phyloP scores from a whole-genome alignment of 2,888 invertebrate species.

The Sarcophaga variegata region DNA sequence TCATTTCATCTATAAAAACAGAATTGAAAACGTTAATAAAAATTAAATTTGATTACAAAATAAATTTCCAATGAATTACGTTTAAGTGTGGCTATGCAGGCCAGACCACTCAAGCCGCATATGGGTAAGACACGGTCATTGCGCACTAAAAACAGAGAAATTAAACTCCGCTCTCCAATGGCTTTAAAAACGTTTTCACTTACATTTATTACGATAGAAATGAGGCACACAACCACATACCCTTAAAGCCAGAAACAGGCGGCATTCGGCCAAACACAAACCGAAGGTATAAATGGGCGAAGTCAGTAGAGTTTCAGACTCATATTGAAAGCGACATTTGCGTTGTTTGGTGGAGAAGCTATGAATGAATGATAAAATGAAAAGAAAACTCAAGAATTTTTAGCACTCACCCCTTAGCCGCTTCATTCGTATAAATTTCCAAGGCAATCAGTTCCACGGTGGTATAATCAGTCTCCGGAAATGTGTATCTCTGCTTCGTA shows the following conservation, averaged over 20 bases:
- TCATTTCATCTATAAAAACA: constrained; percentile 82
- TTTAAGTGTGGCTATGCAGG: constrained; percentile 85
- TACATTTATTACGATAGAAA: constrained; percentile 87
- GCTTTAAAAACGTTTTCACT: constrained; percentile 71
- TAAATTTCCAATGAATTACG: constrained; percentile 76
- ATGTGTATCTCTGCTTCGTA: constrained; percentile 84
- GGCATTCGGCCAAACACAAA: constrained; percentile 88
- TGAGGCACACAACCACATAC: constrained; percentile 88
- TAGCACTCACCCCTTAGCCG: constrained; percentile 83
- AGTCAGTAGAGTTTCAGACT: constrained; percentile 85
- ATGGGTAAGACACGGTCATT: constrained; percentile 80
- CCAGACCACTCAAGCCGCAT: constrained; percentile 85
- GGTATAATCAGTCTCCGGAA: constrained; percentile 83
- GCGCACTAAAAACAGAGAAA: constrained; percentile 74
- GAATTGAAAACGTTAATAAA: constrained; percentile 3
- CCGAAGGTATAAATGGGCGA: constrained; percentile 87
- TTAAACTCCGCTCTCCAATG: not conserved
- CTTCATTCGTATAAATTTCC: constrained; percentile 84
- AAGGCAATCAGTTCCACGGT: constrained; percentile 85
- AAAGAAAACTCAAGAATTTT: not conserved
- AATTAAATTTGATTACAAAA: not conserved
- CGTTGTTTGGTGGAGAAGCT: constrained; percentile 86
- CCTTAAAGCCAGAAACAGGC: constrained; percentile 84
- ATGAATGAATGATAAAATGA: not conserved
- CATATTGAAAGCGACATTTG: constrained; percentile 86